Percentiles rank a stretch among this genome's conserved stretches.
phyloP scores from a whole-genome alignment of 2,113 vertebrate species.

The Pseudorhombus dupliciocellatus region DNA sequence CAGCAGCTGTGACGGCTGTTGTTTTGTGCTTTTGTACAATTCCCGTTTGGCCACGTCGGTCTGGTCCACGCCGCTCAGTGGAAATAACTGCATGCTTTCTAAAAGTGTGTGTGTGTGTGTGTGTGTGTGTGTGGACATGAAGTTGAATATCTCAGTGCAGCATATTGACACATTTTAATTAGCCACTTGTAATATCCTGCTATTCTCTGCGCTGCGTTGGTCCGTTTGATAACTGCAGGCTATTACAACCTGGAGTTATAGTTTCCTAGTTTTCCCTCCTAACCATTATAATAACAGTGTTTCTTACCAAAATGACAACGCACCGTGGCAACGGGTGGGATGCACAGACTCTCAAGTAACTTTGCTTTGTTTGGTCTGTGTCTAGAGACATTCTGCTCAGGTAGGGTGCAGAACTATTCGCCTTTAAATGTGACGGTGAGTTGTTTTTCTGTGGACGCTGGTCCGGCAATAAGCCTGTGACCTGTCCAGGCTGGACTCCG shows the following conservation, averaged over 20 bases:
- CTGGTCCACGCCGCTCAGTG: background rate
- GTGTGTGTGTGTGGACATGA: background rate
- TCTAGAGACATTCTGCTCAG: background rate
- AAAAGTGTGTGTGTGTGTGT: background rate
- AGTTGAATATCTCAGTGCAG: constrained; percentile 32
- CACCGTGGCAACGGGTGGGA: background rate
- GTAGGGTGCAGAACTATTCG: no score
- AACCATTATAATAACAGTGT: background rate
- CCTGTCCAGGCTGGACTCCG: no score
- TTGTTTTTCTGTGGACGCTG: no score
- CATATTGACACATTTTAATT: constrained; percentile 43
- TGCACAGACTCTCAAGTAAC: background rate
- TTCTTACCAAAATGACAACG: background rate
- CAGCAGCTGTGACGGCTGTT: constrained; percentile 58
- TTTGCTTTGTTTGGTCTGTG: background rate
- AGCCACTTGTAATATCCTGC: constrained; percentile 1
- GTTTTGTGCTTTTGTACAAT: constrained; percentile 35
- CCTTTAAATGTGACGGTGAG: no score
- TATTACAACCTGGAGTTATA: background rate
- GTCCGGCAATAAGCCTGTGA: no score
- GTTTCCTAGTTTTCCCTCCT: background rate
- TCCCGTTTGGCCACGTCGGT: background rate
- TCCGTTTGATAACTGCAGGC: background rate
- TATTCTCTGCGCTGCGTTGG: background rate
- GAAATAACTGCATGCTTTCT: background rate